These are phyloP conservation scores for Anneissia japonica DNA, from an alignment of 35 echinoderm and acorn worm genomes.

Conservation along the genomic window DNA sequence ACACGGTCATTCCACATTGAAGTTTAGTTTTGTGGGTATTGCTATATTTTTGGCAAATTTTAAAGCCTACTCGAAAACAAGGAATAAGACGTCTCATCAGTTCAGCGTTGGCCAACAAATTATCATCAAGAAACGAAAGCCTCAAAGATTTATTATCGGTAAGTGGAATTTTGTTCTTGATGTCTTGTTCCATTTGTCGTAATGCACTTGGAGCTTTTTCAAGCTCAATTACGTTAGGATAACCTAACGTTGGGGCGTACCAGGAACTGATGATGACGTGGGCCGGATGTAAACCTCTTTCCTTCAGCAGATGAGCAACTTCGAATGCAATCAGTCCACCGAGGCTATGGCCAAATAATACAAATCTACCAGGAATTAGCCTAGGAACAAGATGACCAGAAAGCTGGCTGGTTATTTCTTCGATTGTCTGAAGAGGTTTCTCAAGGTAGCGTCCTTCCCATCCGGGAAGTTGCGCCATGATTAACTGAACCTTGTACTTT, in stretches of 20 bases:
- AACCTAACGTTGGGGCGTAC: conserved; percentile 34
- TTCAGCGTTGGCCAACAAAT: neutral
- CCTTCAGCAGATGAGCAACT: conserved; percentile 13
- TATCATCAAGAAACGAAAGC: neutral
- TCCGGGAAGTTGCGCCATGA: conserved; percentile 38
- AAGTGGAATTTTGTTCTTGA: neutral
- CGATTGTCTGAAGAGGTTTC: conserved; percentile 1
- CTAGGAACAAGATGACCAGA: neutral
- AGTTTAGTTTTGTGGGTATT: neutral
- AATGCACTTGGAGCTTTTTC: neutral
- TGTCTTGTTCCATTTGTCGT: neutral
- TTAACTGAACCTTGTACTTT: conserved; percentile 12
- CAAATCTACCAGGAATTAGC: conserved; percentile 4
- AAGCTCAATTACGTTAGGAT: conserved; percentile 29
- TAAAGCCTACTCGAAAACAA: conserved; percentile 1
- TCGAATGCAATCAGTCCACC: conserved; percentile 48
- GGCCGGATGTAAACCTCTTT: neutral
- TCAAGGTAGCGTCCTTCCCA: conserved; percentile 44
- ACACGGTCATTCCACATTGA: conserved; percentile 25
- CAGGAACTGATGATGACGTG: conserved; percentile 33
- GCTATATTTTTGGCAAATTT: conserved; percentile 11
- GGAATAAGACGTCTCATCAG: conserved; percentile 11
- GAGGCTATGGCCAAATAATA: conserved; percentile 48
- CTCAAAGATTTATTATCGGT: neutral
- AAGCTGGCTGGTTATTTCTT: neutral